Evolutionary conservation across 2,888 invertebrate species (phyloP).

Genomic region (Nomada hirtipes): DNA sequence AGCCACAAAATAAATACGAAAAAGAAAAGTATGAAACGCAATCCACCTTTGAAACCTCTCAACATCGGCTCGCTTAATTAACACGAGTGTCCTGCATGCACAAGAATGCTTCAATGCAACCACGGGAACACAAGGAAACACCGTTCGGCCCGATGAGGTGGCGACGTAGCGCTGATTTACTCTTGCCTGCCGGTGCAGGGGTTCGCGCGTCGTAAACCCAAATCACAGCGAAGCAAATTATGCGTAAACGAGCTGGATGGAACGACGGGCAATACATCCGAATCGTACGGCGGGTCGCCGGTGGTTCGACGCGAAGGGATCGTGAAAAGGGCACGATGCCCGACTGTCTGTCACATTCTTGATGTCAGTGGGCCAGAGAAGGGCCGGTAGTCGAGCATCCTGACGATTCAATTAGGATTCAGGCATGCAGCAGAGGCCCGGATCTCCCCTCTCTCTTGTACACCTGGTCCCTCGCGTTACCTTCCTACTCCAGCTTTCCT

Average conservation of each 20-base stretch:
- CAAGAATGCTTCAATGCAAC: too few relatives aligned
- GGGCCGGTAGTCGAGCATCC: conserved; percentile 72
- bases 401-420: conserved; percentile 82
- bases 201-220: conserved; percentile 47
- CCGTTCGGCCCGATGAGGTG: background rate
- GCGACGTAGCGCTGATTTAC: conserved; percentile 11
- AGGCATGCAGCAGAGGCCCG: conserved; percentile 73
- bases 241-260: conserved; percentile 46
- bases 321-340: conserved; percentile 71
- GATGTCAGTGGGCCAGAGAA: conserved; percentile 73
- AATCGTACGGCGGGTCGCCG: conserved; percentile 56
- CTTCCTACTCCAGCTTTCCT: conserved; percentile 52
- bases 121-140: background rate
- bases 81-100: too few relatives aligned
- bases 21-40: too few relatives aligned
- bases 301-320: conserved; percentile 63
- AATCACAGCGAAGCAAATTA: conserved; percentile 55
- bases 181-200: conserved; percentile 1
- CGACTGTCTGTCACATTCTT: conserved; percentile 79
- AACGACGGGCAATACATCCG: conserved; percentile 60
- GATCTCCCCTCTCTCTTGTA: conserved; percentile 37
- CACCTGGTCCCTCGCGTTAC: conserved; percentile 39
- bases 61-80: too few relatives aligned
- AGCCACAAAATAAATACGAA: too few relatives aligned
- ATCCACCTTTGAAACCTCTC: too few relatives aligned